These are phyloP conservation scores for Sebastes oblongus DNA, from an alignment of 2,797 vertebrate genomes.

Conservation along the genomic window DNA sequence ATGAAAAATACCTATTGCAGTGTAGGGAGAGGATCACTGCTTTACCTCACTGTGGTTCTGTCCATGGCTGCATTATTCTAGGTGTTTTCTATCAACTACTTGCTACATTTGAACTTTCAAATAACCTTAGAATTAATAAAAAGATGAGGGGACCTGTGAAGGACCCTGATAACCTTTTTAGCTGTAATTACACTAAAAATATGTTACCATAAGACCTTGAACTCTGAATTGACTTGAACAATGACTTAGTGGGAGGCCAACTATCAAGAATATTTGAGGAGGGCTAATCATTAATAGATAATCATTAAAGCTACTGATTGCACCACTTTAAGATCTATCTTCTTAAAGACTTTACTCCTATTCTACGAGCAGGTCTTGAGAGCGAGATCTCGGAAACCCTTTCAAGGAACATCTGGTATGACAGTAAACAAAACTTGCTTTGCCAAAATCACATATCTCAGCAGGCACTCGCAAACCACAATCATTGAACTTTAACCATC, in stretches of 20 bases:
- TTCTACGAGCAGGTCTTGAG: not conserved
- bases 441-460: not conserved
- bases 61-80: not conserved
- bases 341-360: not conserved
- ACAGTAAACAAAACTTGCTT: not conserved
- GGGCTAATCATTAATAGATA: not conserved
- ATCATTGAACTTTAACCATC: not conserved
- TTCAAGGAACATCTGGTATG: not conserved
- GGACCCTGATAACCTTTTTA: no score
- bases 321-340: not conserved
- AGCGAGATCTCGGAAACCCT: not conserved
- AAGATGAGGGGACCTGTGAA: no score
- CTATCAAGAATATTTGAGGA: not conserved
- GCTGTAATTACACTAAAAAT: no score
- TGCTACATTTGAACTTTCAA: not conserved
- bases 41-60: not conserved
- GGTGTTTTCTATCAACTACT: not conserved
- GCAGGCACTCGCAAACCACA: not conserved
- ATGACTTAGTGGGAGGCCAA: not conserved
- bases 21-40: not conserved
- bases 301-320: not conserved
- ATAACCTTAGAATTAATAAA: not conserved
- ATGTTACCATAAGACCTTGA: not conserved
- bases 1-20: not conserved
- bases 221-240: not conserved